These are phyloP conservation scores for Benthochromis sp. DNA, from an alignment of 2,113 vertebrate genomes.

Conservation along the genomic window DNA sequence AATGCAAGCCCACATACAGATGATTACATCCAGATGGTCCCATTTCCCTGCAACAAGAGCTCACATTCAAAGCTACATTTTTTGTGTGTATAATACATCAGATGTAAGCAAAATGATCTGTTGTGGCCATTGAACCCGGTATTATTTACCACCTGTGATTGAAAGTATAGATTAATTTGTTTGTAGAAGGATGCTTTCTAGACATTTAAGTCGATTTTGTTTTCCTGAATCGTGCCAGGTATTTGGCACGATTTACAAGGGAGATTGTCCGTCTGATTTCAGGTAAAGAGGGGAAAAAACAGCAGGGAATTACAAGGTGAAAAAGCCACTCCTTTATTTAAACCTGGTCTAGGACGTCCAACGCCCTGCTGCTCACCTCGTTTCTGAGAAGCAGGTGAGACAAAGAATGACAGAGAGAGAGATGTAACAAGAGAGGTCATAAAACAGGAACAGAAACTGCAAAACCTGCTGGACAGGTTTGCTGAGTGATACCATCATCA, in stretches of 20 bases:
- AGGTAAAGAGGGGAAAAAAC: not conserved
- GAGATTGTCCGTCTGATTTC: not conserved
- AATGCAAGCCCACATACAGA: not conserved
- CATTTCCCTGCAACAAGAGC: not conserved
- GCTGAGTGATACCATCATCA: slow-evolving; percentile 6
- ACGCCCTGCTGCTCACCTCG: not conserved
- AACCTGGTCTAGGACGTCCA: not conserved
- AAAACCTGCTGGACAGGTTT: slow-evolving; percentile 52
- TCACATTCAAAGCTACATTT: not conserved
- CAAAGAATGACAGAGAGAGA: not conserved
- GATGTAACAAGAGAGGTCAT: not conserved
- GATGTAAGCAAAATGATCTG: not conserved
- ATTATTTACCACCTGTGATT: not conserved
- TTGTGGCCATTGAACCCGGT: not conserved
- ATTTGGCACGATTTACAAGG: not conserved
- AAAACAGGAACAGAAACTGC: slow-evolving; percentile 64
- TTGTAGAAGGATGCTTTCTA: not conserved
- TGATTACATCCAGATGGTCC: not conserved
- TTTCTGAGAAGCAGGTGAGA: not conserved
- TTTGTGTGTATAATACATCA: not conserved
- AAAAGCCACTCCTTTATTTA: not conserved
- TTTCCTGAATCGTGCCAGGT: not conserved
- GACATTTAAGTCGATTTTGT: not conserved
- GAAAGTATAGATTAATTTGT: not conserved
- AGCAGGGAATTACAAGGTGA: not conserved